Evolutionary conservation across 2,113 vertebrate species (phyloP).

Genomic region (Nicator chloris): DNA sequence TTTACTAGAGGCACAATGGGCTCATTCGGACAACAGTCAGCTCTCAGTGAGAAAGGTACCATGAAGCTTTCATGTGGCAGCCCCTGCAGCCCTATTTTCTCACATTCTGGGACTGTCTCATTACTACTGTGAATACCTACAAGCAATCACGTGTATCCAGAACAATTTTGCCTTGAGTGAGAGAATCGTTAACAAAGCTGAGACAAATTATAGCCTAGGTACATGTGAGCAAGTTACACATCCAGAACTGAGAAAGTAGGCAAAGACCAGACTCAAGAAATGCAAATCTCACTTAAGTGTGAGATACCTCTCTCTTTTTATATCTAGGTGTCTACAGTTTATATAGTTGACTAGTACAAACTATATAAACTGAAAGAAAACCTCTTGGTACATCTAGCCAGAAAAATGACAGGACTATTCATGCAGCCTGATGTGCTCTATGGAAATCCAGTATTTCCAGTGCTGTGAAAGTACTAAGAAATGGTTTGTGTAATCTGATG

Average conservation of each 20-base stretch:
- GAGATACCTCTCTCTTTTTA: neutral
- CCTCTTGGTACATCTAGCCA: neutral
- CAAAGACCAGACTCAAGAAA: neutral
- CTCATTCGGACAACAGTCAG: neutral
- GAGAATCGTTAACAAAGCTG: neutral
- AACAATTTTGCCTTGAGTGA: neutral
- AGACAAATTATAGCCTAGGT: rapidly evolving
- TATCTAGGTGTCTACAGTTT: neutral
- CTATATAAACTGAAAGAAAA: neutral
- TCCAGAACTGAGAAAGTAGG: neutral
- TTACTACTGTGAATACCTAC: neutral
- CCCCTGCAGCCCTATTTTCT: neutral
- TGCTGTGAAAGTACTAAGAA: neutral
- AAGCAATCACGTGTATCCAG: too few relatives aligned
- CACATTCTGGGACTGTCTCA: neutral
- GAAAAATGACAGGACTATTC: neutral
- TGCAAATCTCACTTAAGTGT: neutral
- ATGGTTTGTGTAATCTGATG: neutral
- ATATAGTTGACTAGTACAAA: neutral
- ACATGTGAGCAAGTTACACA: neutral
- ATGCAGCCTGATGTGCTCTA: neutral
- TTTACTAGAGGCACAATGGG: rapidly evolving
- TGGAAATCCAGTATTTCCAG: neutral
- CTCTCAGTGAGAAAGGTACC: neutral
- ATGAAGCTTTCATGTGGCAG: neutral